Percentiles rank a stretch among this genome's conserved stretches.
Evolutionary conservation across 2,797 vertebrate species (phyloP).

Genomic region (Enteromius argenteus): DNA sequence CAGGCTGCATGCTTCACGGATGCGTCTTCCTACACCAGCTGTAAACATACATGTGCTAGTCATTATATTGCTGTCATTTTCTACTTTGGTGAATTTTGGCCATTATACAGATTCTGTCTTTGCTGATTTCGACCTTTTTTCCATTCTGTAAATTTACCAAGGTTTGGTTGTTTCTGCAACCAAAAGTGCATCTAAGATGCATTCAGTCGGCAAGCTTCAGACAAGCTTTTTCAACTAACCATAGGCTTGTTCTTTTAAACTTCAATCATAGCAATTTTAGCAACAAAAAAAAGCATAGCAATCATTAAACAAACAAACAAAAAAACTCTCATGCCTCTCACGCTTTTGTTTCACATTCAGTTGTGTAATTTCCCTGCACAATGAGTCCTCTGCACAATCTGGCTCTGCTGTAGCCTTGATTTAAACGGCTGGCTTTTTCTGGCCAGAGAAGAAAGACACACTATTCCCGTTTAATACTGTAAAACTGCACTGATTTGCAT

Average conservation of each 20-base stretch:
- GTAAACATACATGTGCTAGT: slow-evolving; percentile 61
- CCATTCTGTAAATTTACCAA: neutral
- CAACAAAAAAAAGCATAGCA: neutral
- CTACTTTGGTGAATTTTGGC: neutral
- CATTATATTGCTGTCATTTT: neutral
- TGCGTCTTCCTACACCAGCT: slow-evolving; percentile 48
- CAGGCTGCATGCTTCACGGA: neutral
- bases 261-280: neutral
- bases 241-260: neutral
- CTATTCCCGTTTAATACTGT: too few relatives aligned
- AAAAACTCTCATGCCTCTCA: neutral
- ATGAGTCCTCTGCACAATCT: too few relatives aligned
- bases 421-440: too few relatives aligned
- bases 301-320: neutral
- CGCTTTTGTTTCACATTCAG: neutral
- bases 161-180: neutral
- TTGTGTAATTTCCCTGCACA: neutral
- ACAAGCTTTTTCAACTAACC: neutral
- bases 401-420: too few relatives aligned
- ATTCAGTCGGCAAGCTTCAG: neutral
- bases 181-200: too few relatives aligned
- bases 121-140: neutral
- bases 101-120: neutral
- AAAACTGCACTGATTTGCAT: too few relatives aligned
- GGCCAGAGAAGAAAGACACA: too few relatives aligned